Evolutionary conservation across 2,888 invertebrate genomes (phyloP).

Genomic region (Synanthedon tipuliformis): DNA sequence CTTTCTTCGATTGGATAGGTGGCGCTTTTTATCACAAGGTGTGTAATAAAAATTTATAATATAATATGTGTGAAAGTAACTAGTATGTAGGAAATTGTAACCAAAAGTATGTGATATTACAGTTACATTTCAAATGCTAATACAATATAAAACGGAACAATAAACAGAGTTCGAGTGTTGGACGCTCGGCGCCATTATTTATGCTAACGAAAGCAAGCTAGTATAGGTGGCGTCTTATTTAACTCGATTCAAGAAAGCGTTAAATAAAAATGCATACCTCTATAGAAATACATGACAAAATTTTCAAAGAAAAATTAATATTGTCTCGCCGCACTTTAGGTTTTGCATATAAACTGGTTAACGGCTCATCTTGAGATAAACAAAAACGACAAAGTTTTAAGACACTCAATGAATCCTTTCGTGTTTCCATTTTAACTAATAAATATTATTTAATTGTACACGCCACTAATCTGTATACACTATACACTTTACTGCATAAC

Average conservation of each 20-base stretch:
- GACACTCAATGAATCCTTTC: conserved; percentile 70
- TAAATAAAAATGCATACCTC: conserved; percentile 67
- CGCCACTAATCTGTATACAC: too few relatives aligned
- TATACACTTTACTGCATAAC: too few relatives aligned
- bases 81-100: too few relatives aligned
- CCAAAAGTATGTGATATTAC: too few relatives aligned
- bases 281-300: conserved; percentile 81
- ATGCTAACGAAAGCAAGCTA: conserved; percentile 7
- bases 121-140: too few relatives aligned
- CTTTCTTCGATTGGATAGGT: background rate
- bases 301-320: conserved; percentile 77
- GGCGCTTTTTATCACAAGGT: background rate
- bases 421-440: conserved; percentile 66
- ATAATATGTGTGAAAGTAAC: background rate
- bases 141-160: too few relatives aligned
- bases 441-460: background rate
- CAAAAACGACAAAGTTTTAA: conserved; percentile 82
- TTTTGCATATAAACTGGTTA: conserved; percentile 76
- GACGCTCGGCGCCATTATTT: conserved; percentile 12
- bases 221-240: conserved; percentile 15
- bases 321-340: conserved; percentile 67
- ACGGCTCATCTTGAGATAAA: conserved; percentile 71
- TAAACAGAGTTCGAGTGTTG: background rate
- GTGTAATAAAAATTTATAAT: background rate
- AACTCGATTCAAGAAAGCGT: background rate